phyloP scores from a whole-genome alignment of 2,797 vertebrate genomes.

The Notamacropus eugenii region DNA sequence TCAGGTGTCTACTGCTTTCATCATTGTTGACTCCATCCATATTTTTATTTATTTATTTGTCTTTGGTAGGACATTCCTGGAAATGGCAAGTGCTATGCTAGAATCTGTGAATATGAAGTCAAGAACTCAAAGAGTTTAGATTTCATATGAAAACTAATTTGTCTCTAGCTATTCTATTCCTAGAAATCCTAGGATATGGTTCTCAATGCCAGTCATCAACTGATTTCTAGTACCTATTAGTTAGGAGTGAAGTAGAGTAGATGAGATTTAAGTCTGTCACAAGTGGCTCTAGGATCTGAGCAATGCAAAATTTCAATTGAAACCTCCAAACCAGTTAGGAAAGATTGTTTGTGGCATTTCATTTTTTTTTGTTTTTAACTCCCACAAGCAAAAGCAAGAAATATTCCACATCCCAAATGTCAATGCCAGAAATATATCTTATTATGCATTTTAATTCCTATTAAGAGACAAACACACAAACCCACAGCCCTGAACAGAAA shows the following conservation, averaged over 20 bases:
- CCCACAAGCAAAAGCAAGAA: slow-evolving; percentile 52
- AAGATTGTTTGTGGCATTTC: slow-evolving; percentile 21
- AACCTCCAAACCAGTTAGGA: slow-evolving; percentile 50
- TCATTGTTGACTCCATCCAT: not conserved
- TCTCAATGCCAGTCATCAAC: not conserved
- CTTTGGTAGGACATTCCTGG: not conserved
- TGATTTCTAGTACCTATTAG: not conserved
- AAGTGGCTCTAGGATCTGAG: not conserved
- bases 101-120: not conserved
- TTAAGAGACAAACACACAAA: slow-evolving; percentile 33
- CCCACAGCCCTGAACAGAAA: slow-evolving; percentile 34
- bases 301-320: slow-evolving; percentile 40
- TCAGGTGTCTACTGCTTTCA: not conserved
- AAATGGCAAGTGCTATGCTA: not conserved
- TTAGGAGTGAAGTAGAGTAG: not conserved
- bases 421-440: slow-evolving; percentile 44
- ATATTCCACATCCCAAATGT: slow-evolving; percentile 44
- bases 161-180: not conserved
- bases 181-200: not conserved
- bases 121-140: not conserved
- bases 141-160: not conserved
- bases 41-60: not conserved
- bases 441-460: slow-evolving; percentile 55
- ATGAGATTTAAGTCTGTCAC: not conserved
- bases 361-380: slow-evolving; percentile 63